Percentiles rank a stretch among this genome's conserved stretches.
These are phyloP conservation scores for Xenopus laevis DNA, from an alignment of 2,113 vertebrate genomes.

Conservation along the genomic window DNA sequence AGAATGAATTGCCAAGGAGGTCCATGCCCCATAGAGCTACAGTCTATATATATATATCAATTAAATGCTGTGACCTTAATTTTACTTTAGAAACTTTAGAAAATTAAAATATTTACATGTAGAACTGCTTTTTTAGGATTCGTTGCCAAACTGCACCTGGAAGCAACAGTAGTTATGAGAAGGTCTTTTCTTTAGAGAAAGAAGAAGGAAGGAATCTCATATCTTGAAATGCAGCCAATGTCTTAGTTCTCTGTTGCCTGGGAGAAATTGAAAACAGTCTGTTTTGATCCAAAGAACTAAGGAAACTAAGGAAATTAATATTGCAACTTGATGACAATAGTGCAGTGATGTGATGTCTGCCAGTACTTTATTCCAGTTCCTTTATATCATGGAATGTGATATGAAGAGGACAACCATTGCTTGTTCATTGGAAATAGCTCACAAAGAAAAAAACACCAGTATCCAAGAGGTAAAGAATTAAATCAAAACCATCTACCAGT, in stretches of 20 bases:
- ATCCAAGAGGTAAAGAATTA: slow-evolving; percentile 23
- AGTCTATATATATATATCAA: too few relatives aligned
- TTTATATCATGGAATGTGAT: slow-evolving; percentile 47
- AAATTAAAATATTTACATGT: slow-evolving; percentile 38
- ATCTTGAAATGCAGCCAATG: slow-evolving; percentile 42
- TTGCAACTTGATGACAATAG: slow-evolving; percentile 49
- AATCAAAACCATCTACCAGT: neutral
- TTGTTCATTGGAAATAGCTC: neutral
- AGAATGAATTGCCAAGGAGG: too few relatives aligned
- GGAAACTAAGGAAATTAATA: slow-evolving; percentile 49
- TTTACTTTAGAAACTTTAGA: slow-evolving; percentile 24
- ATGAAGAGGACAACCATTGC: slow-evolving; percentile 36
- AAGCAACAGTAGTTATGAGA: slow-evolving; percentile 43
- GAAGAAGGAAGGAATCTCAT: slow-evolving; percentile 27
- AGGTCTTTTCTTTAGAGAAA: slow-evolving; percentile 41
- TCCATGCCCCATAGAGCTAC: too few relatives aligned
- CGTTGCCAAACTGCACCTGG: slow-evolving; percentile 37
- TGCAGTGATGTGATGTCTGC: slow-evolving; percentile 41
- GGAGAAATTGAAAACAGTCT: slow-evolving; percentile 38
- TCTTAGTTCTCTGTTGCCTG: slow-evolving; percentile 40
- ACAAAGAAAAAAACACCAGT: slow-evolving; percentile 20
- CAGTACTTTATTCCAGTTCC: slow-evolving; percentile 38
- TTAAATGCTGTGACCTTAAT: slow-evolving; percentile 6
- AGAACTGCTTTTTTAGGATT: slow-evolving; percentile 11
- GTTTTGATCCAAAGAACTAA: slow-evolving; percentile 45